Conservation (phyloP, 2,888 invertebrate species). For the Epicampocera succincta region DNA sequence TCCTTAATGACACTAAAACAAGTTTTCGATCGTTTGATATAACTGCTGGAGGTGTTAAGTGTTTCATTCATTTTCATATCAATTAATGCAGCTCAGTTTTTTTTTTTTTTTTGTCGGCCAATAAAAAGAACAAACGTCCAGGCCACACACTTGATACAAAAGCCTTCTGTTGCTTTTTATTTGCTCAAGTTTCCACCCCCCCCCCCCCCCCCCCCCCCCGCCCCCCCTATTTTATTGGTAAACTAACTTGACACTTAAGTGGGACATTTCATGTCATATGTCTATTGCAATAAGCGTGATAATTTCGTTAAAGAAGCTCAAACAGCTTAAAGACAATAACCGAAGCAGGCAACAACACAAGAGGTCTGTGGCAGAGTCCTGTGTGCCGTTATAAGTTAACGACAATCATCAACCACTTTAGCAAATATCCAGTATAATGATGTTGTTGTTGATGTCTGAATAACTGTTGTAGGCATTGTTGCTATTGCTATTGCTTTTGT, state of each 20-base stretch:
- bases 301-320: constrained; percentile 64
- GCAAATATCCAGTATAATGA: constrained; percentile 52
- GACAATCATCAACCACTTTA: constrained; percentile 57
- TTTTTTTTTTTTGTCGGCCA: not conserved
- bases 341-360: not conserved
- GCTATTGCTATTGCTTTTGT: constrained; percentile 11
- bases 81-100: not conserved
- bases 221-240: constrained; percentile 4
- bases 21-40: too few relatives aligned
- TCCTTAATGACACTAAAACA: too few relatives aligned
- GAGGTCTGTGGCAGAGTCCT: not conserved
- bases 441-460: constrained; percentile 56
- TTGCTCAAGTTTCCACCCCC: too few relatives aligned
- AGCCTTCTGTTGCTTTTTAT: too few relatives aligned
- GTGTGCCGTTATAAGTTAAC: constrained; percentile 15
- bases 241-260: constrained; percentile 54
- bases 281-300: constrained; percentile 66
- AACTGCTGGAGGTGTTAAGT: too few relatives aligned
- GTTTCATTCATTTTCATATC: not conserved
- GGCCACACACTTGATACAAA: constrained; percentile 39
- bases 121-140: constrained; percentile 2
- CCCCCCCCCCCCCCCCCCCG: too few relatives aligned
- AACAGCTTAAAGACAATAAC: constrained; percentile 34
- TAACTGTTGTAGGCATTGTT: constrained; percentile 32
- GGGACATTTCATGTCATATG: constrained; percentile 64